Percentiles rank a stretch among this genome's conserved stretches.
phyloP scores from a whole-genome alignment of 2,888 invertebrate species.

The Rhorus exstirpatorius region DNA sequence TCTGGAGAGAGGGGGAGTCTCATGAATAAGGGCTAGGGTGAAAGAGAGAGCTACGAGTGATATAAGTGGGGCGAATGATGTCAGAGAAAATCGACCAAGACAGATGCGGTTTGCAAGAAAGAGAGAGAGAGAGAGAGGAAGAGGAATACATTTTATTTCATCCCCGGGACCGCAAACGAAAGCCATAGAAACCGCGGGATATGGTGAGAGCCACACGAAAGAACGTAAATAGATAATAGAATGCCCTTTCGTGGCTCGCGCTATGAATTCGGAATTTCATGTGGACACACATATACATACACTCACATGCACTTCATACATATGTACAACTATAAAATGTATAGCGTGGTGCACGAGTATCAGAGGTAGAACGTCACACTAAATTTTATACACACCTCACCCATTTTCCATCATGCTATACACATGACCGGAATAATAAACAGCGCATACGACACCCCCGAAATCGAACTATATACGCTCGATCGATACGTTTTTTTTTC shows the following conservation, averaged over 20 bases:
- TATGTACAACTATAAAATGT: constrained; percentile 20
- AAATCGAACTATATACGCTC: not conserved
- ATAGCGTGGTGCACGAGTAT: constrained; percentile 1
- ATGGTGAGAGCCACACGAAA: constrained; percentile 30
- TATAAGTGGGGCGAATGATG: constrained; percentile 61
- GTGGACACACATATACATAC: not conserved
- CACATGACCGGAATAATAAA: constrained; percentile 49
- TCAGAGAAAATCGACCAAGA: constrained; percentile 28
- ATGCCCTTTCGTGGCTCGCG: constrained; percentile 42
- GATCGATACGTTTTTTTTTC: constrained; percentile 5
- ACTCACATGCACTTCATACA: constrained; percentile 9
- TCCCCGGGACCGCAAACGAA: constrained; percentile 45
- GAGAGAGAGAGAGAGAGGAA: constrained; percentile 19
- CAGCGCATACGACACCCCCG: constrained; percentile 14
- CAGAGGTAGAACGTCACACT: constrained; percentile 20
- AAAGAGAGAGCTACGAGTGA: constrained; percentile 33
- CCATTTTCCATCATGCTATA: constrained; percentile 4
- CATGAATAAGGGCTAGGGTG: constrained; percentile 6
- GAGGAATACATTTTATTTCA: constrained; percentile 61
- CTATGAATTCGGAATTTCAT: constrained; percentile 58
- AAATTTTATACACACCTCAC: constrained; percentile 36
- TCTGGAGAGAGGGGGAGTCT: constrained; percentile 47
- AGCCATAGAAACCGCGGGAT: constrained; percentile 56
- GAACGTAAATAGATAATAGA: constrained; percentile 64
- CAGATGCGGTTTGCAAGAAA: constrained; percentile 18